Evolutionary conservation across 1,140 invertebrate genomes (phyloP).

Genomic region (Helicoverpa armigera): DNA sequence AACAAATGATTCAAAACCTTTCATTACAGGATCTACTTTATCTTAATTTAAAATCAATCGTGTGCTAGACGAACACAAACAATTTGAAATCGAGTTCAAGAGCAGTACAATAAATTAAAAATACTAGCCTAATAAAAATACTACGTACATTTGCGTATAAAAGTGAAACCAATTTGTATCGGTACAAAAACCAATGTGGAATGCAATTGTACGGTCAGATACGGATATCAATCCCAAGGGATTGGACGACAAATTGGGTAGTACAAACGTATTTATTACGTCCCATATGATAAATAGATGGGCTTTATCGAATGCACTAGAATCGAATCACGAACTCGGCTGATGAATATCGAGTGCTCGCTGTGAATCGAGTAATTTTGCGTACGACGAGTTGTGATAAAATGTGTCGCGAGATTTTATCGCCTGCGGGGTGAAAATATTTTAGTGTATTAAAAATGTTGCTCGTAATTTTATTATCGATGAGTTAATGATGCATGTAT

Average conservation of each 20-base stretch:
- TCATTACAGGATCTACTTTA: no score
- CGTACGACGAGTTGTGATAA: neutral
- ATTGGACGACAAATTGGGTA: conserved; percentile 30
- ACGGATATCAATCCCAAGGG: conserved; percentile 25
- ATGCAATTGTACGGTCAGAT: conserved; percentile 16
- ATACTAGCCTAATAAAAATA: neutral
- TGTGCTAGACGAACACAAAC: no score
- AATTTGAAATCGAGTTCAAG: no score
- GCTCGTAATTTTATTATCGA: neutral
- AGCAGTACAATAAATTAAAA: neutral
- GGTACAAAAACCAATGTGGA: neutral
- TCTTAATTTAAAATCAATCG: no score
- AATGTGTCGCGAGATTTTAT: conserved; percentile 1
- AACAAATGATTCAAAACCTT: no score
- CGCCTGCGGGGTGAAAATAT: conserved; percentile 5
- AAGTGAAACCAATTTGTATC: conserved; percentile 21
- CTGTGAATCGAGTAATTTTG: conserved; percentile 3
- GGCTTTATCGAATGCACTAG: neutral
- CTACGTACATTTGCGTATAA: neutral
- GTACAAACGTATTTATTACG: conserved; percentile 12
- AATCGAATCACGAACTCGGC: conserved; percentile 6
- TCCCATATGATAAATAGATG: conserved; percentile 10
- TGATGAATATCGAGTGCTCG: conserved; percentile 19
- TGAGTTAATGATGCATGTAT: neutral
- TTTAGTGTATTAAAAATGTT: conserved; percentile 9